Evolutionary conservation across 2,888 invertebrate species (phyloP), one percentile per base, ranked within the genome.

Genomic region (Perdita meconis): DNA sequence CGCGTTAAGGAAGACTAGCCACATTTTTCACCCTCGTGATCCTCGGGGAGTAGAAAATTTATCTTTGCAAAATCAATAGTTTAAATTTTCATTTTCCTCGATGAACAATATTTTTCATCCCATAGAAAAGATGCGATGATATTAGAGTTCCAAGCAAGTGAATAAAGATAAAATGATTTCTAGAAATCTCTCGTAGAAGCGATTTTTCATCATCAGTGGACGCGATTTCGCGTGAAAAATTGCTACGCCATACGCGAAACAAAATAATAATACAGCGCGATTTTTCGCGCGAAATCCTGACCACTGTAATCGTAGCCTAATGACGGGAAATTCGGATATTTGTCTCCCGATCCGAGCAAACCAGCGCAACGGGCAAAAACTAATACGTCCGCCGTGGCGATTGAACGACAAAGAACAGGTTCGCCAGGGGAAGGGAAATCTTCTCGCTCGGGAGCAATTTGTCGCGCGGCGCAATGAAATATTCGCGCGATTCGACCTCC

Each of bases 1-100:
- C 51, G 0, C 3, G 13, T 34, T 67, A 71, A 67, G 67, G 57
- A 67, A 66, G 36, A 40, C 22, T 26, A 13, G 1, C 13, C 40
- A n/a, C 16, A 24, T 51, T 71, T 40, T 57, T 66, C 12, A 13
- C 16, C 26, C 40, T 26, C 22, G 2, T 10, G 26, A 0, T 50
- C 10, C 16, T 59, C 47, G 44, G 16, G 44, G 44, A 6, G 5
- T 19, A 6, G 44, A 16, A n/a, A 44, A 44, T n/a, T n/a, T n/a
- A n/a, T n/a, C n/a, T n/a, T n/a, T n/a, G n/a, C n/a, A n/a, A n/a
- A n/a, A n/a, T n/a, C n/a, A n/a, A n/a, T n/a, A n/a, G n/a, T n/a
- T n/a, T n/a, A n/a, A n/a, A n/a, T n/a, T n/a, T n/a, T n/a, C n/a
- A n/a, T n/a, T n/a, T n/a, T n/a, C n/a, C n/a, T n/a, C n/a, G n/a